Base-by-base conservation (phyloP, 1,140 invertebrate species). In the Xylocopa sonorina region DNA sequence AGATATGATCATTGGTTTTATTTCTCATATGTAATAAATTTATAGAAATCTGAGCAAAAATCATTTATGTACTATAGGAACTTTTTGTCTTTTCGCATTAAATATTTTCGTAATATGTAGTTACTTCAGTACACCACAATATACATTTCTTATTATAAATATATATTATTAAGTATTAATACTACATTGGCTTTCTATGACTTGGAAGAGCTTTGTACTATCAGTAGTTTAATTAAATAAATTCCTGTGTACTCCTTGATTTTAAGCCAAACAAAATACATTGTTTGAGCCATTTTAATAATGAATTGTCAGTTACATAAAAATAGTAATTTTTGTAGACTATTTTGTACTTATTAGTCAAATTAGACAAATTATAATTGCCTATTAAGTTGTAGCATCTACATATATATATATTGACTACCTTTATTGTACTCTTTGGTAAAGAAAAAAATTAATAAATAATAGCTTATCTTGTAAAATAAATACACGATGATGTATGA, bases 51-150 rank as follows among this genome's bases (percentile, higher is more conserved):
- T 80, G 78, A 80, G 78, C 78, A 80, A 79, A 43, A 14, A 32
- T 78, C 58, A 63, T 66, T 64, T 66, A 58, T 21, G 21, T 27
- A 41, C 63, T 46, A 75, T 80, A 80, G 78, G 78, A 80, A 80
- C 78, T 80, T 80, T 57, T 80, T n/a, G 32, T 55, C 24, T 27
- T 79, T 21, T 55, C 27, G 32, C 29, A 46, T 48, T 29, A 51
- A 78, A 50, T 55, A 72, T 53, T 34, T 63, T 41, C 29, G 18
- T 12, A 46, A 41, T 41, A 34, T 32, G 5, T 48, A 62, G 0
- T 58, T n/a, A 34, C 41, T 58, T 51, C 50, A 55, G 7, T 43
- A 73, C 24, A 60, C 10, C 21, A 27, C 51, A 43, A 50, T 63
- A 63, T 51, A 53, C 14, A 21, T 21, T 14, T 46, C 21, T 41